These are phyloP conservation scores for Pachyrhynchus sulphureomaculatus DNA, from an alignment of 1,140 invertebrate species.

Conservation along the genomic window DNA sequence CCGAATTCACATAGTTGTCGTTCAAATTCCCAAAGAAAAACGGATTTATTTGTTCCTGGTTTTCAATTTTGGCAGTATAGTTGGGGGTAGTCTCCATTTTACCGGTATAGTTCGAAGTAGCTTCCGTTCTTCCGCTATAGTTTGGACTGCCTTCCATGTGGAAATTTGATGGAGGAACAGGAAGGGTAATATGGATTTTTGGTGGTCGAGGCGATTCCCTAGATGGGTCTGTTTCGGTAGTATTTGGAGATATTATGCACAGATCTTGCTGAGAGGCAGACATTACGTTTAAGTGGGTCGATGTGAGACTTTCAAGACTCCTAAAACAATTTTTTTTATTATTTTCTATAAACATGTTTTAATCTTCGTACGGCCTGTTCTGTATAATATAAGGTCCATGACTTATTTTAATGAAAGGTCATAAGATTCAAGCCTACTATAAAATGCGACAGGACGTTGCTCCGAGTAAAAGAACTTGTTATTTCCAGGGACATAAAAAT, in stretches of 20 bases:
- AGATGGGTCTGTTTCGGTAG: neutral
- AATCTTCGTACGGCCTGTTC: neutral
- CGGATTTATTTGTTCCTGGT: slow-evolving; percentile 35
- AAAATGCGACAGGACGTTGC: no score
- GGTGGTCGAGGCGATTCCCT: neutral
- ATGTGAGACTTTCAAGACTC: slow-evolving; percentile 41
- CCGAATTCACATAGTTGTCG: slow-evolving; percentile 38
- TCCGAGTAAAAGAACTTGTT: no score
- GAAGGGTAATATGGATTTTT: neutral
- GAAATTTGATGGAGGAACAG: neutral
- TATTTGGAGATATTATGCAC: slow-evolving; percentile 23
- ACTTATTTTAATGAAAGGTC: no score
- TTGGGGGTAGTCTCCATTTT: neutral
- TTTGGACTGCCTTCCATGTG: neutral
- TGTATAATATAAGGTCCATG: no score
- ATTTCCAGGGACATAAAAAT: no score
- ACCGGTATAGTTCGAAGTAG: neutral
- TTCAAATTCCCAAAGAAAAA: slow-evolving; percentile 41
- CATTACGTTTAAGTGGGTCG: slow-evolving; percentile 34
- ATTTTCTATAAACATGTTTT: neutral
- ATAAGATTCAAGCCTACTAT: no score
- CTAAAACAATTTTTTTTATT: slow-evolving; percentile 15
- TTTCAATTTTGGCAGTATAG: neutral
- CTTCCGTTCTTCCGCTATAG: neutral
- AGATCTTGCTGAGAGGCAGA: slow-evolving; percentile 36